A percentile compares a stretch with the other conserved stretches of the same genome.
These are phyloP conservation scores for Buathra laborator DNA, from an alignment of 2,888 invertebrate species.

Conservation along the genomic window DNA sequence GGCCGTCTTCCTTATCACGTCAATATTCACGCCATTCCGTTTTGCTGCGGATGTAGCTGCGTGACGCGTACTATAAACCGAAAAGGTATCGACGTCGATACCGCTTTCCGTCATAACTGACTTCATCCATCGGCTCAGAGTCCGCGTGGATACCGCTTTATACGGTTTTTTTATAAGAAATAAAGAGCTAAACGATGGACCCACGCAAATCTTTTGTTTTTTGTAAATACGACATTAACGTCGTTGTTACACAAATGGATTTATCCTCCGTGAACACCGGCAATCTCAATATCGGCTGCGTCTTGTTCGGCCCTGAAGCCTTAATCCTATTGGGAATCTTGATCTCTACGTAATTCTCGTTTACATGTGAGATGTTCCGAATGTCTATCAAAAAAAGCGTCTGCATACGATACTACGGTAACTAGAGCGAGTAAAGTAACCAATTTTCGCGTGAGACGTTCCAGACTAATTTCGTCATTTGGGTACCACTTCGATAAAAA, in stretches of 20 bases:
- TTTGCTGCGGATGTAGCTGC: conserved; percentile 64
- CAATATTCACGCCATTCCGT: conserved; percentile 55
- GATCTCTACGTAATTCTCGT: conserved; percentile 64
- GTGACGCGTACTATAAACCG: conserved; percentile 65
- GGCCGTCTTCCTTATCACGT: conserved; percentile 56
- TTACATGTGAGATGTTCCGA: conserved; percentile 45
- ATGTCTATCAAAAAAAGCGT: conserved; percentile 64
- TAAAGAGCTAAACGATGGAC: conserved; percentile 30
- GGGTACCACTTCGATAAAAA: conserved; percentile 50
- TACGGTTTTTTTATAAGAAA: conserved; percentile 60
- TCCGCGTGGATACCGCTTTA: conserved; percentile 39
- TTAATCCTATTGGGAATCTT: conserved; percentile 62
- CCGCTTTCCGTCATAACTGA: conserved; percentile 22
- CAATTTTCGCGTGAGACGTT: conserved; percentile 54
- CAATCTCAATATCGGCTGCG: conserved; percentile 53
- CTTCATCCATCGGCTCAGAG: conserved; percentile 67
- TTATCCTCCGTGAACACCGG: conserved; percentile 52
- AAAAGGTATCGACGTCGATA: conserved; percentile 41
- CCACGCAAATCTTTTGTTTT: conserved; percentile 53
- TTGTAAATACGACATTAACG: conserved; percentile 53
- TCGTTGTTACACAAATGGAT: conserved; percentile 52
- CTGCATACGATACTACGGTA: conserved; percentile 64
- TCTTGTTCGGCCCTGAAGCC: conserved; percentile 43
- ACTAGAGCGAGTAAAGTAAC: conserved; percentile 60
- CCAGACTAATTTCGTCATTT: conserved; percentile 47